Conservation (phyloP, 1,140 invertebrate genomes). For the Lycorma delicatula region DNA sequence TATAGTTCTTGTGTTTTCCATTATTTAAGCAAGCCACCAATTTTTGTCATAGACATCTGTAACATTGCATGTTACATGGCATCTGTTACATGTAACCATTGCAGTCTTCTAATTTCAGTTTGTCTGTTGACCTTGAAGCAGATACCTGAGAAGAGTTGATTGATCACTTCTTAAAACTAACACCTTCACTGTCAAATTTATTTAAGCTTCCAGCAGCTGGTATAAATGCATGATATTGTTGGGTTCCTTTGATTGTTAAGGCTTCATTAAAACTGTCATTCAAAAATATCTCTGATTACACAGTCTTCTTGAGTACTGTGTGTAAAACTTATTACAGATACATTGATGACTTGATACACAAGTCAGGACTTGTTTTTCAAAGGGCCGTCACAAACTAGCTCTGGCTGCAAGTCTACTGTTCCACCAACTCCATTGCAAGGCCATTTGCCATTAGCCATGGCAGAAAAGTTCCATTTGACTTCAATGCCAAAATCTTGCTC, state of each 20-base stretch:
- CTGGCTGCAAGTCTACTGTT: constrained; percentile 23
- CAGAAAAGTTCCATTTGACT: constrained; percentile 29
- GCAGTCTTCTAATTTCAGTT: too few species aligned
- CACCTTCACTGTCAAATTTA: too few species aligned
- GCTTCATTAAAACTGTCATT: neutral
- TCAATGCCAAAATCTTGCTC: constrained; percentile 13
- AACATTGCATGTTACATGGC: too few species aligned
- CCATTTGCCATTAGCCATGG: constrained; percentile 29
- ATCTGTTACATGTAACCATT: constrained; percentile 3
- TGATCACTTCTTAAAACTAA: neutral
- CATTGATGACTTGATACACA: constrained; percentile 7
- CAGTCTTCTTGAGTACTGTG: neutral
- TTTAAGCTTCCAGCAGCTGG: neutral
- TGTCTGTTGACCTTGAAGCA: too few species aligned
- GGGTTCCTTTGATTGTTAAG: neutral
- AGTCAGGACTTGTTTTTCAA: constrained; percentile 19
- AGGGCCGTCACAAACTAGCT: constrained; percentile 23
- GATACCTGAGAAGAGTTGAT: too few species aligned
- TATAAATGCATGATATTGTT: neutral
- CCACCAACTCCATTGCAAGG: constrained; percentile 30
- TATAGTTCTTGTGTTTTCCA: constrained; percentile 13
- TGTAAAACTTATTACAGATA: neutral
- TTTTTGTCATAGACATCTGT: constrained; percentile 12
- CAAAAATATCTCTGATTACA: neutral
- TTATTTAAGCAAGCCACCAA: constrained; percentile 13